phyloP scores from a whole-genome alignment of 92 coral and sea anemone genomes.

The Bergia sp. region DNA sequence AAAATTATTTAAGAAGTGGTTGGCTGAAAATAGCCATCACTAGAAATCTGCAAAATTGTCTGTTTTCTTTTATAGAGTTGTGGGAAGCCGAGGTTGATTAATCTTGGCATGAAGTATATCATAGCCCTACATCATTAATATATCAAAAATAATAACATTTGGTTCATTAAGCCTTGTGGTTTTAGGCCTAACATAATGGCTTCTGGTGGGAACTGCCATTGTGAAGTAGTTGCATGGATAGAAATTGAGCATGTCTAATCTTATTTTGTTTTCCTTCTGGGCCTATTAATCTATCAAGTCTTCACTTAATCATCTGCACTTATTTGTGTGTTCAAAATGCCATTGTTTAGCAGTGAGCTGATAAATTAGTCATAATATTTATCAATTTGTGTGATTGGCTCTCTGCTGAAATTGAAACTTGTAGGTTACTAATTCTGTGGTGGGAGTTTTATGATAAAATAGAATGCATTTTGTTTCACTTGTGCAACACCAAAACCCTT shows the following conservation, averaged over 20 bases:
- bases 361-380: constrained; percentile 36
- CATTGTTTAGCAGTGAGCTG: constrained; percentile 29
- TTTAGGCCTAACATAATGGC: constrained; percentile 12
- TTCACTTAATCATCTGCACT: constrained; percentile 16
- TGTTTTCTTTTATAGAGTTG: background rate
- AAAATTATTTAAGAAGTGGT: background rate
- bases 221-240: background rate
- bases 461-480: background rate
- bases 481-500: background rate
- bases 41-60: background rate
- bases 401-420: background rate
- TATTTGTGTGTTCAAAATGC: constrained; percentile 16
- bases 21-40: constrained; percentile 10
- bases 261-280: background rate
- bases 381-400: constrained; percentile 6
- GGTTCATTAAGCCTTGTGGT: constrained; percentile 16
- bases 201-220: background rate
- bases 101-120: background rate
- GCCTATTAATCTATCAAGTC: constrained; percentile 21
- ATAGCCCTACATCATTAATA: constrained; percentile 13
- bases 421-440: background rate
- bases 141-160: background rate
- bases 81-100: background rate
- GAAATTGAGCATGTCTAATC: constrained; percentile 17
- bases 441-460: background rate